phyloP scores from a whole-genome alignment of 2,797 vertebrate species.

The Malurus leucopterus region DNA sequence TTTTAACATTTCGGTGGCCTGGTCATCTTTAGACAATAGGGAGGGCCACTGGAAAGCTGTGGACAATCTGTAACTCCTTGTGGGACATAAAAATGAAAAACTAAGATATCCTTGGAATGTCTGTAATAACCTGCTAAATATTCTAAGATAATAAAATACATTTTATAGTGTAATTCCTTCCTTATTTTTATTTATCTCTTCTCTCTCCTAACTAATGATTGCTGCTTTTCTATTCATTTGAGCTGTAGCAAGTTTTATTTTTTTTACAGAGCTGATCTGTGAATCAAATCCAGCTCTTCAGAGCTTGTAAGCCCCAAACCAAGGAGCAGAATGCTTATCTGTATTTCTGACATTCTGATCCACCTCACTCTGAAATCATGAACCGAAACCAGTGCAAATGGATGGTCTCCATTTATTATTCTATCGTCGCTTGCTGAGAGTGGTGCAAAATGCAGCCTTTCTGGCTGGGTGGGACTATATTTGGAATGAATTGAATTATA shows the following conservation, averaged over 20 bases:
- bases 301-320: background rate
- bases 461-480: background rate
- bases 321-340: background rate
- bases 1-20: background rate
- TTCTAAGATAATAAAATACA: background rate
- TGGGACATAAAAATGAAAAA: background rate
- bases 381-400: background rate
- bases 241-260: background rate
- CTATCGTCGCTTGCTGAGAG: accelerated
- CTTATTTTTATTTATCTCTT: background rate
- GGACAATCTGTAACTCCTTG: background rate
- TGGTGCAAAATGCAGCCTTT: background rate
- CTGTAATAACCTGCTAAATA: background rate
- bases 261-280: background rate
- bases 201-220: background rate
- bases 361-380: background rate
- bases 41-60: background rate
- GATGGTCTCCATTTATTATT: background rate
- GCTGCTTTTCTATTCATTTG: background rate
- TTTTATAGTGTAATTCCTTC: background rate
- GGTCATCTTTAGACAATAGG: background rate
- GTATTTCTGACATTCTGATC: background rate
- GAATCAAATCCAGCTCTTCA: background rate
- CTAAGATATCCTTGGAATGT: background rate
- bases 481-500: background rate